phyloP scores from a whole-genome alignment of 2,888 invertebrate species.

The Eupithecia centaureata region DNA sequence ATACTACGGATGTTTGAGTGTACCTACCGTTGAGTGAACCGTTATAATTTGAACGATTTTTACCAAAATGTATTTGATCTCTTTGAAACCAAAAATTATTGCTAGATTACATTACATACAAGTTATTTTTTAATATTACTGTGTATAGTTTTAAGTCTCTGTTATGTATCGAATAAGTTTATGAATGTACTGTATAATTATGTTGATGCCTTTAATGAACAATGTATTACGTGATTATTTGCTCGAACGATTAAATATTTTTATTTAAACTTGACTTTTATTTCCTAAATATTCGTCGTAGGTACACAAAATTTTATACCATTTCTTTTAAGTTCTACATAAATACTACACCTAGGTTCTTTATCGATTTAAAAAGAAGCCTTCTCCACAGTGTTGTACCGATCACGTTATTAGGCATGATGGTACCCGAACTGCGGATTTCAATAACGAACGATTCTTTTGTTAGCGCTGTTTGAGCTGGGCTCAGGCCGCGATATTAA shows the following conservation, averaged over 20 bases:
- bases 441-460: constrained; percentile 78
- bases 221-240: not conserved
- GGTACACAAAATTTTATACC: too few species aligned
- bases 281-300: not conserved
- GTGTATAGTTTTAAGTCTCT: not conserved
- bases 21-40: not conserved
- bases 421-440: constrained; percentile 70
- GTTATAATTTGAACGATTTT: not conserved
- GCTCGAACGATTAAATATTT: not conserved
- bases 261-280: not conserved
- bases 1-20: constrained; percentile 6
- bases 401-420: constrained; percentile 77
- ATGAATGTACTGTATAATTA: not conserved
- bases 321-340: not conserved
- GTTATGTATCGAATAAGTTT: not conserved
- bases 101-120: not conserved
- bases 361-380: constrained; percentile 14
- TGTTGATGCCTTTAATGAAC: not conserved
- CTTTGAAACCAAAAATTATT: not conserved
- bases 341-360: too few species aligned
- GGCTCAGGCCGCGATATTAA: constrained; percentile 69
- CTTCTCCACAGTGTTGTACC: constrained; percentile 42
- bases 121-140: not conserved
- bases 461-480: constrained; percentile 80
- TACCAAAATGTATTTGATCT: not conserved